Evolutionary conservation across 2,888 invertebrate species (phyloP).

Genomic region (Xestia c-nigrum): DNA sequence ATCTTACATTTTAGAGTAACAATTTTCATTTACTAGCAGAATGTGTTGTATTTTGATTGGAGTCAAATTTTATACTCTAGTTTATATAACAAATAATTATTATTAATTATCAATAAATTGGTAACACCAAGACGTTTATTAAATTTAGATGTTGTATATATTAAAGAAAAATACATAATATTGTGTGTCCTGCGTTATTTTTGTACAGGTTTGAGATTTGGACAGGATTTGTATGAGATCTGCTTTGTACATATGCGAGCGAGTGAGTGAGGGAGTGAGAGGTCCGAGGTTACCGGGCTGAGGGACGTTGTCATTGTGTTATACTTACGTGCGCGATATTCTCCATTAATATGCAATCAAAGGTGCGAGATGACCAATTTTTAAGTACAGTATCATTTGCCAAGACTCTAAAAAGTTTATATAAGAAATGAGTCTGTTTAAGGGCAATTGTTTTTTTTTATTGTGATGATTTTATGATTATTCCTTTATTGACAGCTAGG

Average conservation of each 20-base stretch:
- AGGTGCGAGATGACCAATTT: constrained; percentile 46
- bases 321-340: constrained; percentile 24
- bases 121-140: constrained; percentile 85
- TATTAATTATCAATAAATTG: constrained; percentile 80
- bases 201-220: constrained; percentile 71
- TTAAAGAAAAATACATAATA: constrained; percentile 65
- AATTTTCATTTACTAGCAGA: constrained; percentile 77
- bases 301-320: constrained; percentile 39
- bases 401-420: constrained; percentile 25
- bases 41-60: constrained; percentile 80
- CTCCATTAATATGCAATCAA: constrained; percentile 19
- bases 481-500: constrained; percentile 58
- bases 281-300: constrained; percentile 27
- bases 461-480: constrained; percentile 39
- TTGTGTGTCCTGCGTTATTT: constrained; percentile 73
- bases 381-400: constrained; percentile 64
- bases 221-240: constrained; percentile 58
- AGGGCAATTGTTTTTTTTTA: constrained; percentile 27
- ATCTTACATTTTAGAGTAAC: constrained; percentile 68
- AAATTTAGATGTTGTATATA: constrained; percentile 80
- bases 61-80: constrained; percentile 86
- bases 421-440: constrained; percentile 11
- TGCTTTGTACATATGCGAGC: constrained; percentile 75
- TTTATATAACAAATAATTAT: constrained; percentile 72
- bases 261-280: constrained; percentile 47